A percentile compares a stretch with the other conserved stretches of the same genome.
These are phyloP conservation scores for Lates japonicus DNA, from an alignment of 2,797 vertebrate genomes.

Conservation along the genomic window DNA sequence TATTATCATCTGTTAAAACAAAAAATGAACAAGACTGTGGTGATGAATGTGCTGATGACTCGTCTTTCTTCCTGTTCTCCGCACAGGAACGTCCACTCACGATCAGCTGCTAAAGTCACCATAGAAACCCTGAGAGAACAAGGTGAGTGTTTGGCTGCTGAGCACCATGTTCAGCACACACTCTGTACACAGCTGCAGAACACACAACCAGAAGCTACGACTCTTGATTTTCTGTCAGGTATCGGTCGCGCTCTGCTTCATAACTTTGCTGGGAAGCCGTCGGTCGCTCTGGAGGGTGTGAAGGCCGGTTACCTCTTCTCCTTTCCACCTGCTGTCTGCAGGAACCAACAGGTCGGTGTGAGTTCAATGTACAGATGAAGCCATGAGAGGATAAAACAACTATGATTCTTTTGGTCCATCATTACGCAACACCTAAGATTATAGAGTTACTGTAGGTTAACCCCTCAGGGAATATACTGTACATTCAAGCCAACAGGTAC, in stretches of 20 bases:
- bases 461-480: too few species aligned
- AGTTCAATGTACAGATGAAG: too few species aligned
- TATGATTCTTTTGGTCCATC: too few species aligned
- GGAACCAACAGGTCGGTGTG: conserved; percentile 50
- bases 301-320: conserved; percentile 74
- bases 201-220: fast-evolving
- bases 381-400: too few species aligned
- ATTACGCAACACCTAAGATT: too few species aligned
- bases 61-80: neutral
- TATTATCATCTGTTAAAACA: too few species aligned
- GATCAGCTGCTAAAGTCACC: conserved; percentile 70
- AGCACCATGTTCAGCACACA: fast-evolving
- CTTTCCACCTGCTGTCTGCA: conserved; percentile 67
- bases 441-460: too few species aligned
- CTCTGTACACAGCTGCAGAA: too few species aligned
- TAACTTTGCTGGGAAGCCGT: conserved; percentile 76
- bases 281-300: conserved; percentile 75
- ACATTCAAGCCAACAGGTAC: too few species aligned
- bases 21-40: too few species aligned
- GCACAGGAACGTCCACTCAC: conserved; percentile 79
- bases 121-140: conserved; percentile 76
- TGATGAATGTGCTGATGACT: too few species aligned
- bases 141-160: conserved; percentile 41
- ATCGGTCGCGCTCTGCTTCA: conserved; percentile 68
- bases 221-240: conserved; percentile 33